A percentile compares a stretch with the other conserved stretches of the same genome.
Evolutionary conservation across 2,888 invertebrate species (phyloP).

Genomic region (Tolmerus cingulatus): DNA sequence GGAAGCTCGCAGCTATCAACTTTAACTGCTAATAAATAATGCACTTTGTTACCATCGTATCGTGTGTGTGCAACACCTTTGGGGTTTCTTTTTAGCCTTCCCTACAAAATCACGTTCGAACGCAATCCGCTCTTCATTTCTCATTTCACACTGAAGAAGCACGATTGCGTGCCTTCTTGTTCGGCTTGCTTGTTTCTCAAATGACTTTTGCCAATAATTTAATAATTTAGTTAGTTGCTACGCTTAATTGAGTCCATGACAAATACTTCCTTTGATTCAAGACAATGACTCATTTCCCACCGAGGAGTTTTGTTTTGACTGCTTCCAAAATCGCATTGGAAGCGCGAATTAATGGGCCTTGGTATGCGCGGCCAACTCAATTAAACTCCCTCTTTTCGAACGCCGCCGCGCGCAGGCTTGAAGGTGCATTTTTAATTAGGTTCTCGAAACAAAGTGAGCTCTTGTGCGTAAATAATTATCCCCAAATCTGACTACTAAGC

Average conservation of each 20-base stretch:
- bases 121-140: not conserved
- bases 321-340: not conserved
- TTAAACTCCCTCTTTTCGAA: not conserved
- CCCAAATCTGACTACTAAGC: not conserved
- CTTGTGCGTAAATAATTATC: slow-evolving; percentile 1
- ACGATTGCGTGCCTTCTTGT: not conserved
- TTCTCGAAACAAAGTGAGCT: not conserved
- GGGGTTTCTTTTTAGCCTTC: not conserved
- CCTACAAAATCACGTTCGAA: not conserved
- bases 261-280: not conserved
- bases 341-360: not conserved
- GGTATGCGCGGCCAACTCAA: not conserved
- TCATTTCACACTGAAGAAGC: not conserved
- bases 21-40: not conserved
- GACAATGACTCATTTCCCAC: not conserved
- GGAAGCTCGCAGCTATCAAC: not conserved
- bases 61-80: not conserved
- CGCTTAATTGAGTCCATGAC: not conserved
- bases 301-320: not conserved
- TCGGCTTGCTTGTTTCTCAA: not conserved
- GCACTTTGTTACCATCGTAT: not conserved
- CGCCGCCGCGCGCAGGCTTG: not conserved
- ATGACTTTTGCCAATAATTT: not conserved
- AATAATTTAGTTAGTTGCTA: not conserved
- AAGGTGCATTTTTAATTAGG: not conserved